Base-by-base conservation (phyloP, 1,140 invertebrate species). In the Prorops nasuta region DNA sequence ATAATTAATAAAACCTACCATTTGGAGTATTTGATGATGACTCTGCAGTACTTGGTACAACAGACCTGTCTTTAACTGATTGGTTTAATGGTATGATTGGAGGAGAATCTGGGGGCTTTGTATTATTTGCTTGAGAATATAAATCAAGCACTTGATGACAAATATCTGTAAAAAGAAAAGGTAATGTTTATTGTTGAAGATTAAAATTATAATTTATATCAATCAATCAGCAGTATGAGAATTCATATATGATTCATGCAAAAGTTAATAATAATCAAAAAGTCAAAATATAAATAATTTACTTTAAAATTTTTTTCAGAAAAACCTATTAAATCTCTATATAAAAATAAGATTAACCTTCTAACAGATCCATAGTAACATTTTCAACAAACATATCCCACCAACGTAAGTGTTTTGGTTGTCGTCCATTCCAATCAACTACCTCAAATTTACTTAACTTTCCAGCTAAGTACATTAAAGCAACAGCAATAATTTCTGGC, bases 341-440 rank as follows among this genome's bases (percentile, higher is more conserved):
- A 15, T 14, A 6, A 28, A 28, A 28, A 10, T 28, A 28, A 6
- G 12, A 40, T 32, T 28, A 42, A 86, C 86, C 86, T 83, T 98
- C 96, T 44, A 98, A 79, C 17, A 98, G 79, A 67, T 97, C 94
- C 83, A 94, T 91, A 0, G 91, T 91, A n/a, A 98, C 87, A 69
- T 96, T 94, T 75, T 94, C 90, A 0, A 98, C 90, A 76, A 96
- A 95, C 86, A 94, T 94, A 64, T 98, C 96, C 95, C 95, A 98
- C 96, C 96, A 98, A 31, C 92, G 84, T 20, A 86, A 82, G 72
- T 96, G 93, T 60, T 90, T 89, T 0, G 86, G 75, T 17, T 80
- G 81, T 24, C 93, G 81, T 3, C 92, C 93, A 44, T 84, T 82
- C 96, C 96, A 98, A 74, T 98, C 95, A 9, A 86, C 81, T 0